Base-by-base conservation (phyloP, 2,113 vertebrate species). In the Bothrops jararaca region DNA sequence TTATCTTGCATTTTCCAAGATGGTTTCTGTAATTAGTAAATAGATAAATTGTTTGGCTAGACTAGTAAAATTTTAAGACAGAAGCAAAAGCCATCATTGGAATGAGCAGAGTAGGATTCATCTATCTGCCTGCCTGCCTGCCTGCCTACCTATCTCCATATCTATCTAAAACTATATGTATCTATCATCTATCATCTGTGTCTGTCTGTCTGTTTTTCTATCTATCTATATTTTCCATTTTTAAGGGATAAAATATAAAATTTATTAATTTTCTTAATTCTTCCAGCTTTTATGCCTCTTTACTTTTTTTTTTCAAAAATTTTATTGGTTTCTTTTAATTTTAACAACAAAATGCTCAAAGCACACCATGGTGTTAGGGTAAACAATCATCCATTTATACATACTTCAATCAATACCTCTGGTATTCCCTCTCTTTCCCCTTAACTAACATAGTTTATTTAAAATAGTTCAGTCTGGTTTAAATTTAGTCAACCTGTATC, bases 1-100 rank as follows among this genome's bases (percentile, higher is more conserved):
- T 89, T 89, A 86, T 90, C 92, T 92, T 85, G 42, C 12, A 42
- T 92, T 89, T 60, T 95, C 91, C n/a, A 0, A 94, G 87, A 93
- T 89, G 89, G 91, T 85, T 89, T 91, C 93, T 92, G 8, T 95
- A 50, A 93, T 85, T 42, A 80, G 24, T 13, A 53, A 39, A 12
- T 18, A 29, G n/a, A 58, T 23, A 12, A 52, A 60, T 45, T 86
- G 22, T 42, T 11, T 58, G 29, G n/a, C 26, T 9, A 45, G 9
- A 10, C 9, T 29, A 54, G 13, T 39, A 88, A 88, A 24, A 3
- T 39, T 91, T 86, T 54, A 87, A 87, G 18, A 5, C 64, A 56
- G 26, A 56, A 91, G 9, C 29, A 87, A 39, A 23, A 53, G 26
- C 13, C 24, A 58, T 12, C 9, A n/a, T 12, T 29, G 11, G 48